Conservation (phyloP, 2,888 invertebrate species). For the Dryococelus australis region DNA sequence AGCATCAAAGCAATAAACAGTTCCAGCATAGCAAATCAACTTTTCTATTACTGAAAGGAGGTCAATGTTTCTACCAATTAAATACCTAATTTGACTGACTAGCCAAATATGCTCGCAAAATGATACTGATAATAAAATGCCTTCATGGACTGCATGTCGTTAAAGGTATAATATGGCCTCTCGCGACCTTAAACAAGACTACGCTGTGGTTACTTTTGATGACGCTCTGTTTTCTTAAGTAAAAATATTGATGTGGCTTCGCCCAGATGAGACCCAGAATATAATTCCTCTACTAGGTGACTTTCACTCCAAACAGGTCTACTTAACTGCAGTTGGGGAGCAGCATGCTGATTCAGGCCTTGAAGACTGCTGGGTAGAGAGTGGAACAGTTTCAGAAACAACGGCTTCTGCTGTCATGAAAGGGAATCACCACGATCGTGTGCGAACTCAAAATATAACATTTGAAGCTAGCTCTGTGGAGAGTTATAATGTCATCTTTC, state of each 20-base stretch:
- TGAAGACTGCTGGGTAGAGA: too few relatives aligned
- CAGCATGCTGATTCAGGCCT: background rate
- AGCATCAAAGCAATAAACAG: background rate
- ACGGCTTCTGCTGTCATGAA: constrained; percentile 18
- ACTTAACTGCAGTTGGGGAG: background rate
- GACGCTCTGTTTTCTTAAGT: background rate
- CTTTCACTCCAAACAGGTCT: background rate
- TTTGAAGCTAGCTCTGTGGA: background rate
- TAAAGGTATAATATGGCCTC: background rate
- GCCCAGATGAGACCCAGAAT: background rate
- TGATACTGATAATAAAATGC: too few relatives aligned
- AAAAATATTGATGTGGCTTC: background rate
- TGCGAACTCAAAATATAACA: background rate
- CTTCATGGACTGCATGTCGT: background rate
- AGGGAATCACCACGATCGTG: background rate
- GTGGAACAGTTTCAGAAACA: too few relatives aligned
- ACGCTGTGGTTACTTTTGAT: constrained; percentile 19
- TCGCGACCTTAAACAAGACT: background rate
- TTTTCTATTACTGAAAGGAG: background rate
- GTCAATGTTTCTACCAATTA: background rate
- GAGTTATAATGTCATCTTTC: background rate
- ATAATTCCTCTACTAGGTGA: background rate
- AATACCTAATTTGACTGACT: too few relatives aligned
- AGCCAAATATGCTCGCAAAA: too few relatives aligned
- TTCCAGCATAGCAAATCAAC: background rate